Base-by-base conservation (phyloP, 2,888 invertebrate species). In the Athalia circularis region DNA sequence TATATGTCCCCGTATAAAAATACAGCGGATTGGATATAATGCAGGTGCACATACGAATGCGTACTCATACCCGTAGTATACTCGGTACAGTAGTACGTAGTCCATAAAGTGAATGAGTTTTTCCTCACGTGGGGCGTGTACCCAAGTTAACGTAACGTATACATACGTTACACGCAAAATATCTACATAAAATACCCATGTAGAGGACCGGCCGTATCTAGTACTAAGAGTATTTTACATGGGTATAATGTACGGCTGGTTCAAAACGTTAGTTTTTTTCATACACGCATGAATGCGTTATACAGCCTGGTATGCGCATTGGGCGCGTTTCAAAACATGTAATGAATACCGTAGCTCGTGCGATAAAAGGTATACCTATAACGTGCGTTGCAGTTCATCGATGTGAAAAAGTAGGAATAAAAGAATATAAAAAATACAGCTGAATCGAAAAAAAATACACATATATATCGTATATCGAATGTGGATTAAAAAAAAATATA, bases 261-360 rank as follows among this genome's bases (percentile, higher is more conserved):
- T n/a, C 68, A 52, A 47, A 59, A 72, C 59, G 43, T 47, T 45
- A 72, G 47, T 47, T 59, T 72, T 72, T 29, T 62, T 47, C 11
- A 59, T n/a, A 52, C 47, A 59, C 72, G 43, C 57, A 59, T 72
- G 72, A 72, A 57, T 72, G 59, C 59, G 59, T 15, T 54, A 54
- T 54, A 50, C 54, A 54, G 52, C 13, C 72, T 52, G 52, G 72
- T 57, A 72, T 47, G 59, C 3, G 50, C 54, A 54, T 68, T 68
- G 68, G 54, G 68, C 68, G 54, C 29, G 61, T 75, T 75, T 50
- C 64, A 48, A 64, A 75, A 75, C 50, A 75, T 75, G 48, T 64
- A 52, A 75, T 75, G 75, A 75, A 75, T 64, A 64, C 48, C 62
- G 50, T 29, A 29, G 29, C 29, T 29, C 2, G 15, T 29, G 43